These are phyloP conservation scores for Vombatus ursinus DNA, from an alignment of 2,113 vertebrate genomes.

Conservation along the genomic window DNA sequence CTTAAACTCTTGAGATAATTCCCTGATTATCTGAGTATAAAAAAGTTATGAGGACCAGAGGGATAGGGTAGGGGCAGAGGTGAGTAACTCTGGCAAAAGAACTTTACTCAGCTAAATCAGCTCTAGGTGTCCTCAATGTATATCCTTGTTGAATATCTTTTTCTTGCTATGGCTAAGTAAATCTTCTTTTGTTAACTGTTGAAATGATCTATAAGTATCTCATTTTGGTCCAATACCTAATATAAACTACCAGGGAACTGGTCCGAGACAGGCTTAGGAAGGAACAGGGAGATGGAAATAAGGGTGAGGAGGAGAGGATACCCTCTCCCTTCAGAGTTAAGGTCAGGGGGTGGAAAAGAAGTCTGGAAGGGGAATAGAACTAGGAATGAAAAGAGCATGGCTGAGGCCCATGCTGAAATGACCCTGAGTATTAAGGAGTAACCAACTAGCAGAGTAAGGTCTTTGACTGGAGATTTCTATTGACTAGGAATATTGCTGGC, in stretches of 20 bases:
- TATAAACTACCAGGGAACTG: background rate
- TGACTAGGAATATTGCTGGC: background rate
- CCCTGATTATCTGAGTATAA: background rate
- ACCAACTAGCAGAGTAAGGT: background rate
- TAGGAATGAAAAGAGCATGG: too few relatives aligned
- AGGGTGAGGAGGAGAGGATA: background rate
- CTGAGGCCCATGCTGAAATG: too few relatives aligned
- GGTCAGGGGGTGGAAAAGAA: background rate
- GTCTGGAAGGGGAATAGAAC: too few relatives aligned
- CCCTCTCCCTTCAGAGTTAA: background rate
- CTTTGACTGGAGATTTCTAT: background rate
- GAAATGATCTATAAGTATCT: too few relatives aligned
- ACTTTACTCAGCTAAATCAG: too few relatives aligned
- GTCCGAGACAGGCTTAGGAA: background rate
- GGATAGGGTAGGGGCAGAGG: too few relatives aligned
- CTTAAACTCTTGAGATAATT: background rate
- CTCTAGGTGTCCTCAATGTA: too few relatives aligned
- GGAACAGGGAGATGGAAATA: background rate
- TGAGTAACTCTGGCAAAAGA: too few relatives aligned
- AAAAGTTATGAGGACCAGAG: background rate
- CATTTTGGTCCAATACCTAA: background rate
- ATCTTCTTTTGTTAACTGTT: too few relatives aligned
- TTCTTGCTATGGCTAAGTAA: too few relatives aligned
- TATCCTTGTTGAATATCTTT: too few relatives aligned
- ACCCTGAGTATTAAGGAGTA: too few relatives aligned